phyloP scores from a whole-genome alignment of 2,113 vertebrate genomes.

The Furnarius figulus region DNA sequence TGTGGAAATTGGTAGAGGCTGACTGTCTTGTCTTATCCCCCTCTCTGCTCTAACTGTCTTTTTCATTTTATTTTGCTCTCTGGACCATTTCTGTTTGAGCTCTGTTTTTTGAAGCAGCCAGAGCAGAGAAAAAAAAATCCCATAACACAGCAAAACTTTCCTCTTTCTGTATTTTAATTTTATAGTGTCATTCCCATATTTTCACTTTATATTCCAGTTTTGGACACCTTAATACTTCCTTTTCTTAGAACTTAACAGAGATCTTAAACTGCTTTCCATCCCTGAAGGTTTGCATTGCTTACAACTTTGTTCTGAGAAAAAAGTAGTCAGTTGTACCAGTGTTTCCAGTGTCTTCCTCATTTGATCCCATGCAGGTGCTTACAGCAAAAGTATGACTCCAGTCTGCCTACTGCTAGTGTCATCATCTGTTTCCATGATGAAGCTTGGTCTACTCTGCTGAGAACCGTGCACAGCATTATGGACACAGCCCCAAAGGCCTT shows the following conservation, averaged over 20 bases:
- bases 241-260: neutral
- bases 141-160: neutral
- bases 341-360: neutral
- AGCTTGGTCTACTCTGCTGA: constrained; percentile 85
- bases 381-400: constrained; percentile 69
- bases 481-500: constrained; percentile 75
- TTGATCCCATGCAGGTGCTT: constrained; percentile 78
- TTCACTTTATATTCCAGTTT: neutral
- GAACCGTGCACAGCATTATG: constrained; percentile 86
- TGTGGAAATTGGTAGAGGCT: neutral
- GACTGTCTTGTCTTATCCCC: neutral
- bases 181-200: neutral
- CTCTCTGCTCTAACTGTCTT: neutral
- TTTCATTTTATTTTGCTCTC: neutral
- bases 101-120: neutral
- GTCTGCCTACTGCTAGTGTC: constrained; percentile 82
- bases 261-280: neutral
- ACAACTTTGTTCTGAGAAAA: neutral
- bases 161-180: neutral
- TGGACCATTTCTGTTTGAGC: neutral
- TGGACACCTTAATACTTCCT: neutral
- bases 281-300: neutral
- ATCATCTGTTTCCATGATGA: constrained; percentile 88
- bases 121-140: neutral
- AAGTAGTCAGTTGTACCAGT: neutral